Percentiles rank a stretch among this genome's conserved stretches.
Conservation (phyloP, 2,113 vertebrate species). For the Oreochromis spilurus region DNA sequence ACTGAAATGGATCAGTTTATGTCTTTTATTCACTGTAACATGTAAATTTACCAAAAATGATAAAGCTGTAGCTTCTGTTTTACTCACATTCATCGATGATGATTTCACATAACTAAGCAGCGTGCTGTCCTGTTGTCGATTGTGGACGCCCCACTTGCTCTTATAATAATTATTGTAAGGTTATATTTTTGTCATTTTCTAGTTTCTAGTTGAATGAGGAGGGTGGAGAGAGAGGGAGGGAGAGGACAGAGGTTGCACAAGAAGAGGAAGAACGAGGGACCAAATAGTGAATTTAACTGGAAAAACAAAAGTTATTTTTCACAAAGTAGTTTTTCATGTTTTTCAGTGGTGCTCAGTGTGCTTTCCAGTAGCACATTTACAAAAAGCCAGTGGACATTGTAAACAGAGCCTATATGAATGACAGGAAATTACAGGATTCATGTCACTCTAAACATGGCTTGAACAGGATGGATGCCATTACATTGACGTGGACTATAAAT, state of each 20-base stretch:
- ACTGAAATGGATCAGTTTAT: not conserved
- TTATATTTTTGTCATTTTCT: not conserved
- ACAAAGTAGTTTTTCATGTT: not conserved
- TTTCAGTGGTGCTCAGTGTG: not conserved
- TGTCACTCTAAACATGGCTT: not conserved
- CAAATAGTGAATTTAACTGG: not conserved
- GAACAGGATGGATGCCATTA: not conserved
- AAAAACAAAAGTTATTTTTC: not conserved
- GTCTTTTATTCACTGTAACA: not conserved
- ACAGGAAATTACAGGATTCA: not conserved
- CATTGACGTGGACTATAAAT: not conserved
- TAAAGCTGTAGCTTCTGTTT: not conserved
- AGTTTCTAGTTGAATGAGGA: not conserved
- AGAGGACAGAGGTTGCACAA: not conserved
- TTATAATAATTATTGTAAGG: not conserved
- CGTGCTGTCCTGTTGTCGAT: not conserved
- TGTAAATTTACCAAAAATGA: not conserved
- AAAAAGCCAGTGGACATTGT: not conserved
- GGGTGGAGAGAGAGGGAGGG: accelerated
- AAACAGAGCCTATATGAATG: not conserved
- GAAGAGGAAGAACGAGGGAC: not conserved
- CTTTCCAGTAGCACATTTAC: not conserved
- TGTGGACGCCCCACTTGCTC: not conserved
- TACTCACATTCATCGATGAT: not conserved
- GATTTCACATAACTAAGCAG: not conserved